phyloP scores from a whole-genome alignment of 2,113 vertebrate species.

The Sciurus niger region DNA sequence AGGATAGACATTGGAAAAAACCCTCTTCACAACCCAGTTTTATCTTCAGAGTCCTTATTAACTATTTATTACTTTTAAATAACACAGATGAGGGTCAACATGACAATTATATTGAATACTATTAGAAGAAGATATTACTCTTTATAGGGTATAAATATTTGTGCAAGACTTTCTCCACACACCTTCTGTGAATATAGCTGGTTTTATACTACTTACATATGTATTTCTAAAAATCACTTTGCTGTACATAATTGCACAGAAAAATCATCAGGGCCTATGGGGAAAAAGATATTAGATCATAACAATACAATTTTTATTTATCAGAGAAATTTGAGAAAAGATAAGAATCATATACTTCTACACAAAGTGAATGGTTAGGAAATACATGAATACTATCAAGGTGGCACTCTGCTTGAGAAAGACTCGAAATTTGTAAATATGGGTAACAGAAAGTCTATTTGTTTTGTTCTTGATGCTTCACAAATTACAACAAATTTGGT shows the following conservation, averaged over 20 bases:
- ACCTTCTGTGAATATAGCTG: not conserved
- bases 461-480: not conserved
- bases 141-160: not conserved
- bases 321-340: not conserved
- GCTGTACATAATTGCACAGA: not conserved
- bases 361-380: not conserved
- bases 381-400: not conserved
- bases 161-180: not conserved
- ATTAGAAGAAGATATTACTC: not conserved
- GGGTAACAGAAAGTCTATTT: not conserved
- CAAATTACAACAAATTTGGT: not conserved
- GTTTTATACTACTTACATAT: not conserved
- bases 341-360: not conserved
- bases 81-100: not conserved
- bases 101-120: not conserved
- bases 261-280: not conserved
- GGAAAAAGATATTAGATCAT: not conserved
- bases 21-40: not conserved
- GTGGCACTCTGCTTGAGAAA: not conserved
- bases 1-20: not conserved
- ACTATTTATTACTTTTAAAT: conserved; percentile 21
- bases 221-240: not conserved
- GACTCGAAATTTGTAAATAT: not conserved
- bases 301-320: not conserved
- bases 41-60: not conserved